Evolutionary conservation across 2,888 invertebrate genomes (phyloP), one percentile per base, ranked within the genome.

Genomic region (Habroteleia sp.): DNA sequence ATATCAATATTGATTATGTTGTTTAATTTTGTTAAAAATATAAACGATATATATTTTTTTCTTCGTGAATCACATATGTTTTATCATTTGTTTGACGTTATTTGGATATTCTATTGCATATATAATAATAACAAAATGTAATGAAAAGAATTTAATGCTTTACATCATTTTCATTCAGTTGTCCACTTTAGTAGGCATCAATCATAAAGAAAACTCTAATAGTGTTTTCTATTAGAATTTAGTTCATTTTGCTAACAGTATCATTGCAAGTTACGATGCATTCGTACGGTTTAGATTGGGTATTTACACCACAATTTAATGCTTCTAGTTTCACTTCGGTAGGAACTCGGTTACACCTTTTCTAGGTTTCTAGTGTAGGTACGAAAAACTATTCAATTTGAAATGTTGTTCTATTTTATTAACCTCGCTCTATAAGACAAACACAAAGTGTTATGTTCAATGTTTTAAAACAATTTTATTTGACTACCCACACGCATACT

Each of bases 271-370:
- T 73, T 65, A 73, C 58, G 65, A 27, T 42, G 50, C 56, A 44
- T 58, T 65, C 65, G 72, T 58, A 65, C 48, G 48, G 48, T 72
- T 72, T 46, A 39, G 41, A 41, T 33, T 8, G 35, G 66, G 39
- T 56, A 50, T 63, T 58, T 72, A 50, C 56, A 72, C 56, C 35
- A 17, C 72, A 35, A 56, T 72, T 72, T 72, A 72, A 58, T 41
- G 69, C 52, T 39, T 13, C 52, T 11, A 31, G 62, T 54, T 71
- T 27, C 13, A 52, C 25, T 52, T 44, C 29, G 27, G 37, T 60
- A 5, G 35, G 31, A 54, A 42, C 68, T 25, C 10, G 54, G 62
- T 48, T 63, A 54, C 56, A 72, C 72, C 72, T 63, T 56, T 71
- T 52, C 62, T 39, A 54, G 31, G 68, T 69, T 69, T 8, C 52